Evolutionary conservation across 2,797 vertebrate genomes (phyloP).

Genomic region (Pipistrellus pygmaeus): DNA sequence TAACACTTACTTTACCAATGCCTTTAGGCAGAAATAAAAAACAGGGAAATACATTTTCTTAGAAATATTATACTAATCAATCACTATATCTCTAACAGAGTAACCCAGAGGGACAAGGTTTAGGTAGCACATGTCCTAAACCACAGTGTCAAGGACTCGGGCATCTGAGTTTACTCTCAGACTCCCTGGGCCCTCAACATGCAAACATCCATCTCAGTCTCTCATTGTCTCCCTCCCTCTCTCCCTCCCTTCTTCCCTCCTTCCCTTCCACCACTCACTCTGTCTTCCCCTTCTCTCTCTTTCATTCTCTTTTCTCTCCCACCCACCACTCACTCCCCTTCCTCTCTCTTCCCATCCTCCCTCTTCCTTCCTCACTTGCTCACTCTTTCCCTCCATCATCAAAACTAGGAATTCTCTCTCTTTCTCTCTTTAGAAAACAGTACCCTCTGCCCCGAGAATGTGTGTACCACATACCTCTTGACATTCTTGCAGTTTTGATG

Average conservation of each 20-base stretch:
- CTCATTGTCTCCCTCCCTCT: too few species aligned
- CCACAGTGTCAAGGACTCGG: not conserved
- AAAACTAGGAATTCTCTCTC: not conserved
- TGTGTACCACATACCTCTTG: constrained; percentile 1
- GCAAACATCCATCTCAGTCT: too few species aligned
- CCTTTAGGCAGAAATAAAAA: not conserved
- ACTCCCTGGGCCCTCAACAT: not conserved
- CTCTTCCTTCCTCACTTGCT: not conserved
- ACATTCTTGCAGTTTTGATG: not conserved
- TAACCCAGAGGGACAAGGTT: not conserved
- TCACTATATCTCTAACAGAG: not conserved
- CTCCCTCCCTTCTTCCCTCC: too few species aligned
- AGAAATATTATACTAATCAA: not conserved
- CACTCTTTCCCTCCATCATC: too few species aligned
- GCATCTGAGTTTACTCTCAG: not conserved
- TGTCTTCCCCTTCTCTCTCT: too few species aligned
- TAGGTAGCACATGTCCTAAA: not conserved
- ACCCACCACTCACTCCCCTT: too few species aligned
- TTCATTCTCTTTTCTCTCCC: not conserved
- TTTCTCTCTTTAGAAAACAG: not conserved
- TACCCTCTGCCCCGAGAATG: not conserved
- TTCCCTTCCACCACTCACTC: too few species aligned
- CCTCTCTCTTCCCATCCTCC: too few species aligned
- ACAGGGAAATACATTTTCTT: not conserved
- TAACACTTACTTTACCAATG: not conserved